These are phyloP conservation scores for Drosophila barbarae DNA, from an alignment of 2,888 invertebrate genomes.

Conservation along the genomic window DNA sequence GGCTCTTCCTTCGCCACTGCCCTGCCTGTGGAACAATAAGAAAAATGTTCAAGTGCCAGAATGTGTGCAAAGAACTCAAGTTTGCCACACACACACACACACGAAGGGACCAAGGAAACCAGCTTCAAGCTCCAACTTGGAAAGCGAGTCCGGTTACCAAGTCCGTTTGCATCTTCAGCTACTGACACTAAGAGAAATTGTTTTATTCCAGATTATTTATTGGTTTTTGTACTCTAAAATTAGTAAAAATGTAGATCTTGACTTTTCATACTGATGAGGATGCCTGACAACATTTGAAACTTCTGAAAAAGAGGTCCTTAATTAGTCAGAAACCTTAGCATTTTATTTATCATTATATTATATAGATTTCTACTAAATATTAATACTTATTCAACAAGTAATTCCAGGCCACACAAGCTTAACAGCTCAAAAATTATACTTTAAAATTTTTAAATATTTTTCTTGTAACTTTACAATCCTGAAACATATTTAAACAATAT, in stretches of 20 bases:
- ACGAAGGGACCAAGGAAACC: slow-evolving; percentile 17
- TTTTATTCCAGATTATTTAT: not conserved
- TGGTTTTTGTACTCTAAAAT: not conserved
- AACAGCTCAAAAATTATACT: not conserved
- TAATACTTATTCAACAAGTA: too few relatives aligned
- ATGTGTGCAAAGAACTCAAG: slow-evolving; percentile 73
- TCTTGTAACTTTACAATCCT: rapidly evolving
- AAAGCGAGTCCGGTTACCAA: slow-evolving; percentile 14
- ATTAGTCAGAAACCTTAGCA: not conserved
- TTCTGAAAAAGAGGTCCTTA: not conserved
- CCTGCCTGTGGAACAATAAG: slow-evolving; percentile 53
- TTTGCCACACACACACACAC: slow-evolving; percentile 61
- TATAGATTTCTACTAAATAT: too few relatives aligned
- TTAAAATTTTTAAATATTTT: not conserved
- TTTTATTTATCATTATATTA: not conserved
- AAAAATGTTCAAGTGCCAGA: slow-evolving; percentile 72
- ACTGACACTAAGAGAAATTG: slow-evolving; percentile 4
- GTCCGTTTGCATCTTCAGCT: slow-evolving; percentile 12
- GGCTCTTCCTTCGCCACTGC: not conserved
- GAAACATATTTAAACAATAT: not conserved
- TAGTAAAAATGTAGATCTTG: not conserved
- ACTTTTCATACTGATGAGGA: not conserved
- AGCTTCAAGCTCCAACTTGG: slow-evolving; percentile 19
- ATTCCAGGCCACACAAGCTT: too few relatives aligned
- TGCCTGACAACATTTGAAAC: not conserved